Evolutionary conservation across 2,113 vertebrate species (phyloP).

Genomic region (Diadophis punctatus): DNA sequence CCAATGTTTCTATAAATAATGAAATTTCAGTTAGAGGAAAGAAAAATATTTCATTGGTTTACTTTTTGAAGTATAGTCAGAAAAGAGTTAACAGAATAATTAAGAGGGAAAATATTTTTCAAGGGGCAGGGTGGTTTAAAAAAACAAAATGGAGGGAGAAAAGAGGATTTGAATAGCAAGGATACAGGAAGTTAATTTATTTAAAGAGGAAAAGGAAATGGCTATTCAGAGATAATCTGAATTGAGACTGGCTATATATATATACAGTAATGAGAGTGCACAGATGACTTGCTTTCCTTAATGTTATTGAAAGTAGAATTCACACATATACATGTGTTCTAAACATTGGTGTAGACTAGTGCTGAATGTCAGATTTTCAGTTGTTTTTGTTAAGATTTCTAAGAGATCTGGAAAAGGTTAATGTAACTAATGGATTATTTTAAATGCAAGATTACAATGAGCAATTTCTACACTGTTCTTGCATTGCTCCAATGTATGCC

Average conservation of each 20-base stretch:
- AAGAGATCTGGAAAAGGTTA: neutral
- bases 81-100: neutral
- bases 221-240: neutral
- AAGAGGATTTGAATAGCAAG: neutral
- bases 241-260: neutral
- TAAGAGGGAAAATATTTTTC: neutral
- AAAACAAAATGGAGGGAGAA: neutral
- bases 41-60: neutral
- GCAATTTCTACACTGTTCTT: neutral
- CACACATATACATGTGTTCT: neutral
- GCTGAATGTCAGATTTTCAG: neutral
- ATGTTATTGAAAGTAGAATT: neutral
- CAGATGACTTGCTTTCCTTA: neutral
- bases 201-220: neutral
- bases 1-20: neutral
- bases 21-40: neutral
- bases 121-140: neutral
- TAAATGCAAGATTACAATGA: slow-evolving; percentile 9
- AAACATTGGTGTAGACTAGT: neutral
- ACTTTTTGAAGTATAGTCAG: neutral
- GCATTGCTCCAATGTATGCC: slow-evolving; percentile 5
- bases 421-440: slow-evolving; percentile 12
- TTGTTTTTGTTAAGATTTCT: neutral
- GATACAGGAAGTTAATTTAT: neutral
- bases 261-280: neutral